Evolutionary conservation across 2,797 vertebrate genomes (phyloP).

Genomic region (Arrhamphus sclerolepis): DNA sequence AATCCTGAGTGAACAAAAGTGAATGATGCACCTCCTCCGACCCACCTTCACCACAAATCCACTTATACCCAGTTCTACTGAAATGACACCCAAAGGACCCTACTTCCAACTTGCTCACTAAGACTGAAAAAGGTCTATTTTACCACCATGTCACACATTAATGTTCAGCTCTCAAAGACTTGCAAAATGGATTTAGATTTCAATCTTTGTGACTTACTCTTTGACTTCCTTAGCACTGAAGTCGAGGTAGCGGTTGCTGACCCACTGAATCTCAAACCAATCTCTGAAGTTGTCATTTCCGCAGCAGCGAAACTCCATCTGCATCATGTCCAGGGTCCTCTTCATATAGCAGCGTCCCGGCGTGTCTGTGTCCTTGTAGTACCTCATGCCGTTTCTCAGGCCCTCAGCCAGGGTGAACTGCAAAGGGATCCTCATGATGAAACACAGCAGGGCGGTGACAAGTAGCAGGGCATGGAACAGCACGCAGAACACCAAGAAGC

Average conservation of each 20-base stretch:
- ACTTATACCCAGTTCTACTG: slow-evolving; percentile 48
- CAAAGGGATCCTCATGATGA: slow-evolving; percentile 89
- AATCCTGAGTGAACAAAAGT: slow-evolving; percentile 57
- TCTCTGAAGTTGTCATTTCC: slow-evolving; percentile 95
- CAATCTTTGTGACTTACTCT: slow-evolving; percentile 85
- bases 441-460: slow-evolving; percentile 86
- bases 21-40: slow-evolving; percentile 41
- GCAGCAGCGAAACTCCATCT: slow-evolving; percentile 98
- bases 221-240: slow-evolving; percentile 96
- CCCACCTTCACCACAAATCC: slow-evolving; percentile 57
- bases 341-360: slow-evolving; percentile 99
- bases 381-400: slow-evolving; percentile 92
- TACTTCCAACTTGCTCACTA: slow-evolving; percentile 4
- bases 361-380: slow-evolving; percentile 96
- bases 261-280: slow-evolving; percentile 99
- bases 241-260: slow-evolving; percentile 98
- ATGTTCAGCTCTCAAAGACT: slow-evolving; percentile 4
- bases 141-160: background rate
- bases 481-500: slow-evolving; percentile 85
- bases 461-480: slow-evolving; percentile 85
- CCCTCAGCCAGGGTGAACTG: slow-evolving; percentile 91
- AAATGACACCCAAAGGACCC: slow-evolving; percentile 1
- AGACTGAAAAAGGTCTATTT: slow-evolving; percentile 5
- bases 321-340: slow-evolving; percentile 95
- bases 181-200: slow-evolving; percentile 3